Evolutionary conservation across 2,888 invertebrate genomes (phyloP), one percentile per base, ranked within the genome.

Genomic region (Chrysolina haemoptera): DNA sequence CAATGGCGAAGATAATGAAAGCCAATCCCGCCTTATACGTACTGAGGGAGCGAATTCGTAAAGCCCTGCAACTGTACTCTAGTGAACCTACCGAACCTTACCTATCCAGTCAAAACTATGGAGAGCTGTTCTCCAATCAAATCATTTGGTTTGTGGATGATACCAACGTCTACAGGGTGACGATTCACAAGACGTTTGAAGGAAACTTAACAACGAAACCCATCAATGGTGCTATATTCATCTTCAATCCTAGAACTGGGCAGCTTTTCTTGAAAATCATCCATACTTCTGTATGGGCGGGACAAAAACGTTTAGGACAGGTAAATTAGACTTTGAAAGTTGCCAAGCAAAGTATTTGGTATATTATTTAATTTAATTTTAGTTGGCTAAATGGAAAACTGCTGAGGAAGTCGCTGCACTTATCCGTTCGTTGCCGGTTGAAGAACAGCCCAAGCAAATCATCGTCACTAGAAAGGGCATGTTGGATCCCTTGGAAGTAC

Each of bases 91-190:
- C 99, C 3, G 99, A 99, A 88, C 99, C 99, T 0, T 99, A 99
- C 85, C 91, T 99, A 40, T 98, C 98, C 73, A 98, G 98, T 70
- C 99, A 99, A 90, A 99, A 99, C 90, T 99, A 99, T 83, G 99
- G 99, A 80, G 99, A 99, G 88, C 90, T 99, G 67, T 99, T 99
- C 91, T 98, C 98, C n/a, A 99, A 99, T 89, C 99, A 99, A 89
- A 99, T 99, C 85, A 99, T 99, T 89, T 99, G 99, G 99, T 99
- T 99, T 88, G 99, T 99, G 12, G 99, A 99, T 86, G 99, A 99
- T 87, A 99, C 99, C 0, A 99, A 99, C 87, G 99, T 99, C 35
- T 99, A 99, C 89, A 93, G 99, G 79, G 99, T 99, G 27, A 99
- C 99, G 0, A 99, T 99, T 84, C 99, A 99, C 90, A 99, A 99